These are phyloP conservation scores for Aphelocoma californica DNA, from an alignment of 2,797 vertebrate species.

Conservation along the genomic window DNA sequence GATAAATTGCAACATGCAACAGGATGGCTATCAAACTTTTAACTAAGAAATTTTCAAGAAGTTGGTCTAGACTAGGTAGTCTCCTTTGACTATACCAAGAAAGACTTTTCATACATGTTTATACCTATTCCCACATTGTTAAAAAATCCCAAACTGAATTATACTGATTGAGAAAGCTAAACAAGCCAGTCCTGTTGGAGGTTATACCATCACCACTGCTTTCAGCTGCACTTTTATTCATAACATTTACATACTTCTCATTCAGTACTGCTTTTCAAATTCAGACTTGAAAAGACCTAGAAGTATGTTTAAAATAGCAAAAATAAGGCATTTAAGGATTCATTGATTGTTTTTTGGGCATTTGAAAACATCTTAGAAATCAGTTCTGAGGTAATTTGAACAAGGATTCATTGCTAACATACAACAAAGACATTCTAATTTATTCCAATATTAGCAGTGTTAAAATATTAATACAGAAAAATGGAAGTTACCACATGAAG, in stretches of 20 bases:
- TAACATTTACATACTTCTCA: neutral
- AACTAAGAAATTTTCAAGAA: neutral
- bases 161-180: neutral
- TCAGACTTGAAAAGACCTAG: neutral
- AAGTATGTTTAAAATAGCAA: neutral
- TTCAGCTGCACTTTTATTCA: neutral
- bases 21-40: neutral
- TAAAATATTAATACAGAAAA: neutral
- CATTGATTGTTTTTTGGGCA: neutral
- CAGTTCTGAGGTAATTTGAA: neutral
- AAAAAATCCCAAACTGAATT: neutral
- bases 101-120: neutral
- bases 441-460: neutral
- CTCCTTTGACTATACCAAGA: neutral
- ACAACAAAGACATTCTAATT: neutral
- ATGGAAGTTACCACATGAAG: neutral
- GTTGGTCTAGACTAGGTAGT: neutral
- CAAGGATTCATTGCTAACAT: neutral
- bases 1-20: neutral
- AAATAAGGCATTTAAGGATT: neutral
- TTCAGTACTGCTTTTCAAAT: neutral
- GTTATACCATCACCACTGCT: neutral
- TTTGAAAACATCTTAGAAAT: neutral
- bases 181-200: neutral
- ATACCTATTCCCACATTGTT: neutral